phyloP scores from a whole-genome alignment of 2,797 vertebrate genomes.

The Antennarius maculatus region DNA sequence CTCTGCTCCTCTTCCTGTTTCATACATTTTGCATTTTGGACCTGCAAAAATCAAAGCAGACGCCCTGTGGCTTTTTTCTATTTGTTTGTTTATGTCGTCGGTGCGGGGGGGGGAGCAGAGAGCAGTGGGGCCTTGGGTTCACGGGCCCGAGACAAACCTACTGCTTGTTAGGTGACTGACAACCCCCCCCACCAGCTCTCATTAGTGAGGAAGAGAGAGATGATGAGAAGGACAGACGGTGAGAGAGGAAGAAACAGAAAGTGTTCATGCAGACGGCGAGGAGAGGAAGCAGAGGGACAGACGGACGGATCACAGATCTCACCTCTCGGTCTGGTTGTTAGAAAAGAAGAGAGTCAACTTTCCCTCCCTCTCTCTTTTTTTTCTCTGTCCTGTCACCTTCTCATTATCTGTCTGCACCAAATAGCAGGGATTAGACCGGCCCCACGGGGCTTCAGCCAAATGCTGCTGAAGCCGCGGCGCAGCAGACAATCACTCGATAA shows the following conservation, averaged over 20 bases:
- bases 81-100: constrained; percentile 60
- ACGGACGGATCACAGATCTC: constrained; percentile 54
- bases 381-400: constrained; percentile 41
- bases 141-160: constrained; percentile 61
- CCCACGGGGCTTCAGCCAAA: constrained; percentile 53
- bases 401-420: constrained; percentile 66
- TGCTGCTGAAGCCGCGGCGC: constrained; percentile 40
- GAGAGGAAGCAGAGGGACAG: constrained; percentile 31
- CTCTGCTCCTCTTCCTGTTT: neutral
- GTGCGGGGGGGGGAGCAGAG: constrained; percentile 46
- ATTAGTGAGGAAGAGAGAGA: constrained; percentile 69
- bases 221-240: constrained; percentile 39
- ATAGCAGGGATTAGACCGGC: constrained; percentile 59
- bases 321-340: constrained; percentile 53
- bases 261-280: constrained; percentile 23
- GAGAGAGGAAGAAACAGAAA: constrained; percentile 19
- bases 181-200: constrained; percentile 74
- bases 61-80: constrained; percentile 30
- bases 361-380: constrained; percentile 18
- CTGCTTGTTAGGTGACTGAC: constrained; percentile 66
- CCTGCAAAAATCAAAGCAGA: constrained; percentile 14
- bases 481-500: constrained; percentile 51
- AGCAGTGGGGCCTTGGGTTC: constrained; percentile 54
- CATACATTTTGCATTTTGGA: constrained; percentile 36
- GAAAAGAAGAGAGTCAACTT: constrained; percentile 40